Evolutionary conservation across 1,140 invertebrate species (phyloP).

Genomic region (Nylanderia fulva): DNA sequence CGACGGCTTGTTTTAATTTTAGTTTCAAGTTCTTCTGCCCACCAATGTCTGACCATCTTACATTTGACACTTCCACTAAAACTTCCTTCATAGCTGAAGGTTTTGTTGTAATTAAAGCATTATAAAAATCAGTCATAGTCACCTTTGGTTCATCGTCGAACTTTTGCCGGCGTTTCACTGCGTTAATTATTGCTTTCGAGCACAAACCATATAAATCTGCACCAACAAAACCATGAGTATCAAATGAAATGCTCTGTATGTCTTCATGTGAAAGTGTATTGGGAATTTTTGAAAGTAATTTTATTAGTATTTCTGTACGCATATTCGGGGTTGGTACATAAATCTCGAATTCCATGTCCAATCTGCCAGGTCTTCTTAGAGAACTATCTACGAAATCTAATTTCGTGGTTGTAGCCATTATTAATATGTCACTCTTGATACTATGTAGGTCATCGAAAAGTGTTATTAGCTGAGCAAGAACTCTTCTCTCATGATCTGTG

Average conservation of each 20-base stretch:
- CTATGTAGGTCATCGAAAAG: constrained; percentile 90
- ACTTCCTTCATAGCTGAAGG: constrained; percentile 97
- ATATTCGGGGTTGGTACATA: constrained; percentile 90
- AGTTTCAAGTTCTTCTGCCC: constrained; percentile 95
- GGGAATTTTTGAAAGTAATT: constrained; percentile 87
- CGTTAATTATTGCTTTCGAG: constrained; percentile 89
- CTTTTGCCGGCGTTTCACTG: constrained; percentile 81
- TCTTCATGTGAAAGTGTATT: constrained; percentile 87
- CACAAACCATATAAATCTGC: constrained; percentile 93
- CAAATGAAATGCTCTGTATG: constrained; percentile 88
- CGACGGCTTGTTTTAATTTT: constrained; percentile 95
- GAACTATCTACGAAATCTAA: constrained; percentile 90
- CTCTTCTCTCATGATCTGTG: constrained; percentile 91
- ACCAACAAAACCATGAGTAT: constrained; percentile 95
- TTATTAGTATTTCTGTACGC: constrained; percentile 89
- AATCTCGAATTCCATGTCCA: constrained; percentile 95
- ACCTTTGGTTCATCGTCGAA: constrained; percentile 61
- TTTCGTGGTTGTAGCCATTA: constrained; percentile 91
- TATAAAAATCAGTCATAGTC: constrained; percentile 86
- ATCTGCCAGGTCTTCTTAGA: constrained; percentile 91
- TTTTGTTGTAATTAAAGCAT: constrained; percentile 90
- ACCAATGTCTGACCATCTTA: constrained; percentile 97
- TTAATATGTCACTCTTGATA: constrained; percentile 87
- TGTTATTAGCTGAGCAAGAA: constrained; percentile 89
- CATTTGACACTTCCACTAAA: constrained; percentile 93